These are phyloP conservation scores for Mnemiopsis leidyi DNA, from an alignment of 37 sponge, comb jelly and placozoan genomes.

Conservation along the genomic window DNA sequence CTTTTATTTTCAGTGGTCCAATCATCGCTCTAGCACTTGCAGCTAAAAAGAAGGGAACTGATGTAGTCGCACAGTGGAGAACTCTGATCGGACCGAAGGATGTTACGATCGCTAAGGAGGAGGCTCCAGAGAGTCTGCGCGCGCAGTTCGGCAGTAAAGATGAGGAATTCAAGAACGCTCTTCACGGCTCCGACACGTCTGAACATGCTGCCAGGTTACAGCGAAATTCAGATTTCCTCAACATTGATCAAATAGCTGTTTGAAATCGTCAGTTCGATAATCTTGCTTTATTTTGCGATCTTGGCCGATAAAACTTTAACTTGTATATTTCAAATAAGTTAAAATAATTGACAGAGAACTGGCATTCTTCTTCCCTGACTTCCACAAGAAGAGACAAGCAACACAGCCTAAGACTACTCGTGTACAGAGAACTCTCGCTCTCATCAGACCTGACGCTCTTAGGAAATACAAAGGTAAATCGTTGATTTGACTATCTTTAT, in stretches of 20 bases:
- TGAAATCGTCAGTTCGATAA: too few relatives aligned
- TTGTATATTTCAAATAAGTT: too few relatives aligned
- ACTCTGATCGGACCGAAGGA: constrained; percentile 84
- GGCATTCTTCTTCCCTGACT: constrained; percentile 96
- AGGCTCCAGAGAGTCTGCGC: constrained; percentile 87
- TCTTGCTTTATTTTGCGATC: too few relatives aligned
- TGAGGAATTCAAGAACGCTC: constrained; percentile 81
- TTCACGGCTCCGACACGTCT: constrained; percentile 86
- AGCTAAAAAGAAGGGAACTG: neutral
- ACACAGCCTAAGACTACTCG: constrained; percentile 74
- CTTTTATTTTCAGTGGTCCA: constrained; percentile 17
- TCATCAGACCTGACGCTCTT: constrained; percentile 88
- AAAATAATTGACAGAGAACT: constrained; percentile 74
- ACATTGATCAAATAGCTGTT: too few relatives aligned
- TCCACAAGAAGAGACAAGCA: constrained; percentile 38
- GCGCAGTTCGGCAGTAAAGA: constrained; percentile 78
- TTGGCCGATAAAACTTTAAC: too few relatives aligned
- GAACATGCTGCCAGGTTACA: constrained; percentile 83
- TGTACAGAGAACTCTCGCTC: constrained; percentile 87
- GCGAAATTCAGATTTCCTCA: too few relatives aligned
- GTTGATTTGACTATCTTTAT: too few relatives aligned
- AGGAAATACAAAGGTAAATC: constrained; percentile 82
- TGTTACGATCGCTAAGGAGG: constrained; percentile 82
- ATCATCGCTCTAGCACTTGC: constrained; percentile 42
- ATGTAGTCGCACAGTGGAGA: constrained; percentile 68